Conservation (phyloP, 1,140 invertebrate species). For the Monomorium pharaonis region DNA sequence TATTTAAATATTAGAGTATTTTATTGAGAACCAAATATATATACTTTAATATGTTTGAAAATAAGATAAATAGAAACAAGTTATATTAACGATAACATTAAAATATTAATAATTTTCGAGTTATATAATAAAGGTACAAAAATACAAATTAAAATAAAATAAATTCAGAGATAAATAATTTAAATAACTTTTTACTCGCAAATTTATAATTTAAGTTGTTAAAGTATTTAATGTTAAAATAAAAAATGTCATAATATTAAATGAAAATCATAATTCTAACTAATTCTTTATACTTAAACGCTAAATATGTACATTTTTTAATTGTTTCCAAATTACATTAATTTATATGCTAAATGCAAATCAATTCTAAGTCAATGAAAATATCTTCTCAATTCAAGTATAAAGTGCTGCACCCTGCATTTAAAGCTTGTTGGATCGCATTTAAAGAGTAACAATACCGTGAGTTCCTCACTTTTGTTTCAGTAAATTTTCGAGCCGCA, state of each 20-base stretch:
- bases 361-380: not conserved
- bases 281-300: not conserved
- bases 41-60: not conserved
- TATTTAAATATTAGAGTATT: not conserved
- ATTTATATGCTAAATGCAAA: not conserved
- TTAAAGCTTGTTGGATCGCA: not conserved
- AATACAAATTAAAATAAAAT: not conserved
- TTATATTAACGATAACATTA: not conserved
- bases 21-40: not conserved
- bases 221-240: not conserved
- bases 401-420: not conserved
- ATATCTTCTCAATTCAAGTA: not conserved
- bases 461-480: constrained; percentile 6
- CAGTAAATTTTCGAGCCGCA: constrained; percentile 10
- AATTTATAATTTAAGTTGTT: not conserved
- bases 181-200: not conserved
- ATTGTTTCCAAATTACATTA: not conserved
- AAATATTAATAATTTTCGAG: not conserved
- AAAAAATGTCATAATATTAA: not conserved
- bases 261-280: not conserved
- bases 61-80: not conserved
- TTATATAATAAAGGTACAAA: not conserved
- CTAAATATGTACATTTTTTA: not conserved
- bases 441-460: constrained; percentile 5
- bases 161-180: not conserved